Percentiles rank a stretch among this genome's conserved stretches.
Evolutionary conservation across 2,888 invertebrate species (phyloP).

Genomic region (Ypsolopha scabrella): DNA sequence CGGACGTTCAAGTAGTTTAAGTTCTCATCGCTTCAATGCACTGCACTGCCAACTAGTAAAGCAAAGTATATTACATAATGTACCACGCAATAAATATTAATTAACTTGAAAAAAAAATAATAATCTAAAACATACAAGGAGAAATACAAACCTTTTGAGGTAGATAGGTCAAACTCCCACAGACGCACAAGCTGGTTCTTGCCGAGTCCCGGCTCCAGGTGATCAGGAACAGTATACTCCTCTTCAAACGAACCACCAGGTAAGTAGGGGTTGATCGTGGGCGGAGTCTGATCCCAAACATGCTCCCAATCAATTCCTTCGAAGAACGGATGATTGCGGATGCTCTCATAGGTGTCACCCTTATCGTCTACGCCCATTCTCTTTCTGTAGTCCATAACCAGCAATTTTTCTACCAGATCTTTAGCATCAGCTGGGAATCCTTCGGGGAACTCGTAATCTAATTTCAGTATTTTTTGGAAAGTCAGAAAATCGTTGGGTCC

Average conservation of each 20-base stretch:
- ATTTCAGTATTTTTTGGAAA: slow-evolving; percentile 93
- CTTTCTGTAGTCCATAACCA: slow-evolving; percentile 84
- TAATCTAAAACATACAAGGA: neutral
- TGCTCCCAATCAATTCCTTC: slow-evolving; percentile 85
- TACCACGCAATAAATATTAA: too few relatives aligned
- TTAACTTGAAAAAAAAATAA: too few relatives aligned
- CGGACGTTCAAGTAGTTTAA: too few relatives aligned
- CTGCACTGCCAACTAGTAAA: too few relatives aligned
- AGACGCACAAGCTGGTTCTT: slow-evolving; percentile 83
- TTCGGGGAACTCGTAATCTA: slow-evolving; percentile 93
- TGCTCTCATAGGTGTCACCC: slow-evolving; percentile 79
- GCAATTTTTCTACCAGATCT: slow-evolving; percentile 87
- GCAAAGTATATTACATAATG: too few relatives aligned
- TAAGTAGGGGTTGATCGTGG: slow-evolving; percentile 84
- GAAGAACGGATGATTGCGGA: slow-evolving; percentile 91
- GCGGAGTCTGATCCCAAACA: slow-evolving; percentile 82
- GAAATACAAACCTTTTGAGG: slow-evolving; percentile 41
- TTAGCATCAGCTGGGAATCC: slow-evolving; percentile 89
- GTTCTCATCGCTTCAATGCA: too few relatives aligned
- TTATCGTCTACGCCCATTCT: slow-evolving; percentile 86
- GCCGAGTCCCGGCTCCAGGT: slow-evolving; percentile 89
- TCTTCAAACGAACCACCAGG: slow-evolving; percentile 79
- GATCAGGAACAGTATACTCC: slow-evolving; percentile 78
- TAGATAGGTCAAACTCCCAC: slow-evolving; percentile 77
- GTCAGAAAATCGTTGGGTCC: slow-evolving; percentile 95